Evolutionary conservation across 2,113 vertebrate species (phyloP), one percentile per base, ranked within the genome.

Genomic region (Myiagra hebetior): DNA sequence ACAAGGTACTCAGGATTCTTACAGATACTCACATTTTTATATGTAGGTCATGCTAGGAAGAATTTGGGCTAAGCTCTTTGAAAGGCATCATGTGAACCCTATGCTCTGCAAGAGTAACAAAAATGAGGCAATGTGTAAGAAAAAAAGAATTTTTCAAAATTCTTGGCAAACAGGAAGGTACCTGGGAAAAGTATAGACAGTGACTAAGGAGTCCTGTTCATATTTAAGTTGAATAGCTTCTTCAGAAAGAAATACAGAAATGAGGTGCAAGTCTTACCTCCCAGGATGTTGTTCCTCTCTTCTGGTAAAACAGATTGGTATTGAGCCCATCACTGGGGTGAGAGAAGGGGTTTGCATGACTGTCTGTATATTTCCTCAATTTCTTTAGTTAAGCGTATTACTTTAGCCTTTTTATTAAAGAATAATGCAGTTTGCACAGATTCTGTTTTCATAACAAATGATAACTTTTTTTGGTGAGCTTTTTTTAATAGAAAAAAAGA

Each of bases 241-340:
- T 63, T 75, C 16, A 42, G 44, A 44, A 87, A 27, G 35, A 75
- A 41, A 24, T 80, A 31, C 0, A 31, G 62, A 64, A 89, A 27
- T 60, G 24, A 42, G 9, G 3, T 85, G 55, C 0, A 2, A 68
- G 15, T 47, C 46, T 46, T 81, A 57, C 8, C 6, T 76, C 16
- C 5, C 9, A 22, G 33, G 11, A 5, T 0, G 0, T 30, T 39
- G 30, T 24, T 85, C 6, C 20, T 84, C 1, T 23, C 23, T 94
- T 87, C 47, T 67, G 39, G 27, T 47, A 39, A 69, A 42, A 4
- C 35, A 59, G 24, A 24, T 77, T 13, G 26, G 2, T 69, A 63
- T 7, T 5, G 6, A 75, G 37, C 42, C n/a, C 6, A 28, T 79
- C 9, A 6, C 30, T 79, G 11, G 14, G 13, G 13, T 67, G 28